Evolutionary conservation across 1,140 invertebrate genomes (phyloP), one percentile per base, ranked within the genome.

Genomic region (Ephestia elutella): DNA sequence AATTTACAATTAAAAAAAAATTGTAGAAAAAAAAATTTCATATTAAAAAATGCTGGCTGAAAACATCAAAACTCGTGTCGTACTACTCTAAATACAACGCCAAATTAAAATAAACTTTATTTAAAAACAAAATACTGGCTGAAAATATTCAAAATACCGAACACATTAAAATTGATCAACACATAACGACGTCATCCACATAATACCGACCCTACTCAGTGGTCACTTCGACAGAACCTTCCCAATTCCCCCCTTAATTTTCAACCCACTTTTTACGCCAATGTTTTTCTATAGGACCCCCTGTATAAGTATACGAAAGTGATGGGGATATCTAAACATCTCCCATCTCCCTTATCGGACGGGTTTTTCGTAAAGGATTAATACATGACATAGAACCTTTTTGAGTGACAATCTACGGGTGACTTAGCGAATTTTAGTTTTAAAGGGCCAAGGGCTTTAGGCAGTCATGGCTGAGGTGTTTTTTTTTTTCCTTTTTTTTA

Each of bases 101-200:
- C n/a, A n/a, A n/a, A n/a, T n/a, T n/a, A n/a, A n/a, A n/a, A n/a
- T n/a, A n/a, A n/a, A n/a, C n/a, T n/a, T n/a, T n/a, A n/a, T n/a
- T n/a, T n/a, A n/a, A n/a, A n/a, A 28, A 8, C 3, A 28, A 28
- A 28, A 28, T 28, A 8, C 25, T 28, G 25, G 25, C 25, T 28
- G 25, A 8, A 28, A 28, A 28, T 28, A 5, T 8, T 28, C 3
- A 28, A 28, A 28, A 28, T 28, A 28, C 25, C 25, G 25, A 5
- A 59, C 68, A 73, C 82, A 86, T 86, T 86, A 88, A 86, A 85
- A 85, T 82, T 87, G 82, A 86, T 88, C 86, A 88, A 85, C 85
- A 87, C 78, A 87, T 87, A 87, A 87, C 82, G 79, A 80, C 80
- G 79, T 85, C 85, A 87, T 80, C 78, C 81, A 82, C 79, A 87